A percentile compares a stretch with the other conserved stretches of the same genome.
phyloP scores from a whole-genome alignment of 2,888 invertebrate species.

The Eristalis arbustorum region DNA sequence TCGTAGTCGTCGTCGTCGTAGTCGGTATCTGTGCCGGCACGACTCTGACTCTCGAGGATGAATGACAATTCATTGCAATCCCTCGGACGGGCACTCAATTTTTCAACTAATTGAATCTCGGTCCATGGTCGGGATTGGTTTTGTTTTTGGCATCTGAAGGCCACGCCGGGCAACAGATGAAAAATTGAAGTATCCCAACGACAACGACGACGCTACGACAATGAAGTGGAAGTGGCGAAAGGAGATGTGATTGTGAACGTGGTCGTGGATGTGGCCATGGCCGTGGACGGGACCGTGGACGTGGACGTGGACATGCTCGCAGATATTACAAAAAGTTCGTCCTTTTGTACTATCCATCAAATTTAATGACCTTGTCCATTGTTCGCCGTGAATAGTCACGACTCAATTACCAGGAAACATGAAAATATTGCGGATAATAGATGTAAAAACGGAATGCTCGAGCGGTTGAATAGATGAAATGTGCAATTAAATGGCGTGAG shows the following conservation, averaged over 20 bases:
- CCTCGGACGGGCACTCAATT: constrained; percentile 57
- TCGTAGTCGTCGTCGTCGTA: background rate
- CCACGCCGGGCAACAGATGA: constrained; percentile 46
- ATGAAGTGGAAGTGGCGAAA: background rate
- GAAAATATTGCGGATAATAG: constrained; percentile 64
- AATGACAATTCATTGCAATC: constrained; percentile 51
- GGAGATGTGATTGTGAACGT: constrained; percentile 22
- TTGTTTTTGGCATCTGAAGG: constrained; percentile 39
- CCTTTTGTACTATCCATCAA: constrained; percentile 63
- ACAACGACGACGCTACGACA: background rate
- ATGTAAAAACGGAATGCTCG: constrained; percentile 58
- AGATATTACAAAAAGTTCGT: constrained; percentile 24
- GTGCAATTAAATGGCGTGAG: constrained; percentile 1
- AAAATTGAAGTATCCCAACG: background rate
- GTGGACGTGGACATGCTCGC: no score
- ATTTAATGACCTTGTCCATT: constrained; percentile 67
- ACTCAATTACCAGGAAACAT: constrained; percentile 69
- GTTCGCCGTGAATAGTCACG: constrained; percentile 60
- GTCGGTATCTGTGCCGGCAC: background rate
- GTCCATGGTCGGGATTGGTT: constrained; percentile 14
- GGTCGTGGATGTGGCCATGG: constrained; percentile 29
- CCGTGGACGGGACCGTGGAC: background rate
- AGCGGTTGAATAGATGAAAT: constrained; percentile 57
- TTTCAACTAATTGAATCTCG: constrained; percentile 68
- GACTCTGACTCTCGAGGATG: background rate